Evolutionary conservation across 2,113 vertebrate genomes (phyloP).

Genomic region (Peromyscus maniculatus): DNA sequence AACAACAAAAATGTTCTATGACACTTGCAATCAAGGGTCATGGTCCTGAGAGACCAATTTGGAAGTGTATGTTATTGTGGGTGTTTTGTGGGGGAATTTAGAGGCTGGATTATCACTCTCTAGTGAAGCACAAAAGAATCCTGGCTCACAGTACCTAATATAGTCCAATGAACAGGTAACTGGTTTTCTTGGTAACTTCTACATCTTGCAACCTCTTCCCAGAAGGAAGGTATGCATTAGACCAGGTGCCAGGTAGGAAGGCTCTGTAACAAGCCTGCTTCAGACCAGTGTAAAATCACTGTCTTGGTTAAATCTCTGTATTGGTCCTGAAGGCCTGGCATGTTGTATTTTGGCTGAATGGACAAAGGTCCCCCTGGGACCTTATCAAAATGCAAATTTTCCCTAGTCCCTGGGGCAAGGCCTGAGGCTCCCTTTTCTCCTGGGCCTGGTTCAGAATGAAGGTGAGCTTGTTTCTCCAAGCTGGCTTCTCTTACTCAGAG

Average conservation of each 20-base stretch:
- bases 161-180: neutral
- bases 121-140: neutral
- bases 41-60: neutral
- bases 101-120: neutral
- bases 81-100: neutral
- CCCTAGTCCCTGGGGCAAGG: neutral
- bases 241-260: neutral
- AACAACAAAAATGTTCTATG: neutral
- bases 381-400: neutral
- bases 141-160: neutral
- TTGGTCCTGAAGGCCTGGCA: neutral
- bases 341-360: fast-evolving
- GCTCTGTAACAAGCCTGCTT: neutral
- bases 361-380: fast-evolving
- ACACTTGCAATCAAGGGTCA: neutral
- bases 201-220: neutral
- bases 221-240: neutral
- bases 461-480: neutral
- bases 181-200: neutral
- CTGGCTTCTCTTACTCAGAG: neutral
- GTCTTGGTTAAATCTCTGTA: neutral
- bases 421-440: neutral
- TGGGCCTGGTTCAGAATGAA: neutral
- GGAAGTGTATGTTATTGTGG: neutral
- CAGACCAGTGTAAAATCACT: too few species aligned